A percentile compares a stretch with the other conserved stretches of the same genome.
These are phyloP conservation scores for Strix occidentalis DNA, from an alignment of 2,797 vertebrate genomes.

Conservation along the genomic window DNA sequence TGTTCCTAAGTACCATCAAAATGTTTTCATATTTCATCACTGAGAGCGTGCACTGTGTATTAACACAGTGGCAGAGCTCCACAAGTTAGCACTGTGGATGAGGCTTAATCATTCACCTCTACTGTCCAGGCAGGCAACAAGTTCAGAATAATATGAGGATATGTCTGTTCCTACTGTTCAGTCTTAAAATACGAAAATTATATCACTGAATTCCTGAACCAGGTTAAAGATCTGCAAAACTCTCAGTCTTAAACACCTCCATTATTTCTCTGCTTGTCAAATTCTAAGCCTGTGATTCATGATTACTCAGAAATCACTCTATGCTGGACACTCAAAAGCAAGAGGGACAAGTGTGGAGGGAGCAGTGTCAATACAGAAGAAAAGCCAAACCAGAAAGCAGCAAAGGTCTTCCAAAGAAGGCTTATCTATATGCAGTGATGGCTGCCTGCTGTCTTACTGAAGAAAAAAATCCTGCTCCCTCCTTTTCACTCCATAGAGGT, in stretches of 20 bases:
- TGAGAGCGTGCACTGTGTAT: not conserved
- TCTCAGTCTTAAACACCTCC: not conserved
- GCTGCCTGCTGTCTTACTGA: not conserved
- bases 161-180: not conserved
- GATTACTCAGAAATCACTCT: not conserved
- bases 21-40: slow-evolving; percentile 29
- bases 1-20: not conserved
- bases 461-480: not conserved
- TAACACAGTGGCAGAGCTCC: not conserved
- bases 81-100: not conserved
- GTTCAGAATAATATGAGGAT: not conserved
- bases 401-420: not conserved
- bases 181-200: not conserved
- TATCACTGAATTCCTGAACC: not conserved
- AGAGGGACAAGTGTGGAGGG: not conserved
- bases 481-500: not conserved
- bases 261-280: not conserved
- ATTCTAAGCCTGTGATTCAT: not conserved
- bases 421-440: not conserved
- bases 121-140: not conserved
- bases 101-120: not conserved
- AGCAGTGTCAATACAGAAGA: not conserved
- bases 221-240: not conserved
- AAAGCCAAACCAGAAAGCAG: not conserved
- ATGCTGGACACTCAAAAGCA: not conserved